Evolutionary conservation across 1,140 invertebrate genomes (phyloP).

Genomic region (Piezodorus guildinii): DNA sequence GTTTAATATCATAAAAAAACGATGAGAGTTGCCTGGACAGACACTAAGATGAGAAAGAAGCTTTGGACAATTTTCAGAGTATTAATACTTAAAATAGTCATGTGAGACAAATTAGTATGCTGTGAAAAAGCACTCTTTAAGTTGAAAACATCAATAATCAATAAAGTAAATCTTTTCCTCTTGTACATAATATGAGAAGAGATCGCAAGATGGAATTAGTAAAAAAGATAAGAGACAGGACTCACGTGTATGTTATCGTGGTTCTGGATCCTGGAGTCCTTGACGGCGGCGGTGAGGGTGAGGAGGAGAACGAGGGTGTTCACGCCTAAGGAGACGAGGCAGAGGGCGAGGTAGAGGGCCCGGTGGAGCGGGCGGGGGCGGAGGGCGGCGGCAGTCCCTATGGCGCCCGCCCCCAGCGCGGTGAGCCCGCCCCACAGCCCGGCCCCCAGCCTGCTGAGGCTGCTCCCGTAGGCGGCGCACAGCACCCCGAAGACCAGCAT

Average conservation of each 20-base stretch:
- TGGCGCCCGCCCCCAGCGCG: constrained; percentile 41
- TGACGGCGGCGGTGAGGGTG: constrained; percentile 43
- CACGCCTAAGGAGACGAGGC: constrained; percentile 42
- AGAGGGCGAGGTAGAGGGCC: constrained; percentile 45
- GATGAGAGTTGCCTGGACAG: too few species aligned
- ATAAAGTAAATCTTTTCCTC: too few species aligned
- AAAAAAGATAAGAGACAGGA: not conserved
- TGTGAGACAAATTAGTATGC: too few species aligned
- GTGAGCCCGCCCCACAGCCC: constrained; percentile 48
- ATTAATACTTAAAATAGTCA: too few species aligned
- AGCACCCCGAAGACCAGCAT: constrained; percentile 44
- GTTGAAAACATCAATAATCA: too few species aligned
- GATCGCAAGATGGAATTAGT: too few species aligned
- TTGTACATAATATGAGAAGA: too few species aligned
- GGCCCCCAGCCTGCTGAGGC: constrained; percentile 43
- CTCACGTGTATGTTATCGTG: constrained; percentile 4
- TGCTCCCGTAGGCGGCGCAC: constrained; percentile 42
- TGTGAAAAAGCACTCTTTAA: too few species aligned
- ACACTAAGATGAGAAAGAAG: too few species aligned
- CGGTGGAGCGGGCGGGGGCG: constrained; percentile 30
- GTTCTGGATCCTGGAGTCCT: constrained; percentile 33
- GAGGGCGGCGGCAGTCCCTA: constrained; percentile 41
- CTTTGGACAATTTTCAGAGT: too few species aligned
- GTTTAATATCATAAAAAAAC: too few species aligned
- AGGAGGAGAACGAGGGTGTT: constrained; percentile 45